Percentiles rank a stretch among this genome's conserved stretches.
phyloP scores from a whole-genome alignment of 1,140 invertebrate genomes.

The Copidosoma floridanum region DNA sequence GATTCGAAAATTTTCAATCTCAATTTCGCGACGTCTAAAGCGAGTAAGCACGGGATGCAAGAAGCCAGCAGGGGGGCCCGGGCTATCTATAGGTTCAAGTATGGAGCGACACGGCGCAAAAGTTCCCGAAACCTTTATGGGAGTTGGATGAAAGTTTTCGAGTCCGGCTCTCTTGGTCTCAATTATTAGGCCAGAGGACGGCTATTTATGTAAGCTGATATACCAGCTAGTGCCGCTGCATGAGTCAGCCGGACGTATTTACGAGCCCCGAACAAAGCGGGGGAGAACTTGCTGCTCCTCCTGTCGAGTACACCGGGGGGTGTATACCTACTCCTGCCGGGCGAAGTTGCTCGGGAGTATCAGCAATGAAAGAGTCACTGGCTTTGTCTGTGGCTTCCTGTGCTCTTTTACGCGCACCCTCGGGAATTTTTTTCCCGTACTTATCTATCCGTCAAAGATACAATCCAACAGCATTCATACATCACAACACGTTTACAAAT shows the following conservation, averaged over 20 bases:
- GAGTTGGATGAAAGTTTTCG: slow-evolving; percentile 33
- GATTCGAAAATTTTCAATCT: slow-evolving; percentile 14
- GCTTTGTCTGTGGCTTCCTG: too few relatives aligned
- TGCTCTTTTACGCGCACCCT: neutral
- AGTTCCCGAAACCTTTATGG: slow-evolving; percentile 31
- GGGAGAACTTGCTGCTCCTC: too few relatives aligned
- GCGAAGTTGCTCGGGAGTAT: too few relatives aligned
- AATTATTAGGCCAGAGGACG: slow-evolving; percentile 27
- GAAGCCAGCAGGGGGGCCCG: neutral
- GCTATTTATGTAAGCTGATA: slow-evolving; percentile 29
- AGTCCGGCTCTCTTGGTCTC: slow-evolving; percentile 11
- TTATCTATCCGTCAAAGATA: too few relatives aligned
- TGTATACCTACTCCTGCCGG: too few relatives aligned
- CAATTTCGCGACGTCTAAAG: neutral
- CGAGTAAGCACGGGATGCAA: slow-evolving; percentile 6
- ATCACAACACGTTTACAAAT: too few relatives aligned
- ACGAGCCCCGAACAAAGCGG: slow-evolving; percentile 7
- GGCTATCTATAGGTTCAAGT: neutral
- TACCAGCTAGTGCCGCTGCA: neutral
- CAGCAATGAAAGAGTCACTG: too few relatives aligned
- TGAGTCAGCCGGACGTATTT: slow-evolving; percentile 31
- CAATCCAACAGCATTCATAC: too few relatives aligned
- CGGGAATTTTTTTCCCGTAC: neutral
- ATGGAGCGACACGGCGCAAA: neutral
- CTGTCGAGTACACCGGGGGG: too few relatives aligned